These are phyloP conservation scores for Rattus norvegicus DNA, from an alignment of 2,113 vertebrate species.

Conservation along the genomic window GRCr8 NC_086037.1:45637501-45638000, in stretches of 20 bases:
- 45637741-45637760: slow-evolving; percentile 7
- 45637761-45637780: slow-evolving; percentile 47
- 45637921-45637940: not conserved
- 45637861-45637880: slow-evolving; percentile 6
- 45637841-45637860: slow-evolving; percentile 64
- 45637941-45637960: not conserved
- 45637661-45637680: slow-evolving; percentile 36
- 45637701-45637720: slow-evolving; percentile 47
- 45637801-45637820: slow-evolving; percentile 55
- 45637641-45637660: not conserved
- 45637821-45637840: slow-evolving; percentile 71
- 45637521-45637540: not conserved
- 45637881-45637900: not conserved
- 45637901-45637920: not conserved
- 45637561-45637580: not conserved
- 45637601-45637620: not conserved
- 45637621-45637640: not conserved
- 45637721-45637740: slow-evolving; percentile 54
- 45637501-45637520: rapidly evolving
- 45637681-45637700: slow-evolving; percentile 30
- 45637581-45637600: not conserved
- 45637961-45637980: not conserved
- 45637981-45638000: not conserved
- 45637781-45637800: slow-evolving; percentile 61
- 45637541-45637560: not conserved